Evolutionary conservation across 2,888 invertebrate genomes (phyloP), one percentile per base, ranked within the genome.

Genomic region (Thera britannica): DNA sequence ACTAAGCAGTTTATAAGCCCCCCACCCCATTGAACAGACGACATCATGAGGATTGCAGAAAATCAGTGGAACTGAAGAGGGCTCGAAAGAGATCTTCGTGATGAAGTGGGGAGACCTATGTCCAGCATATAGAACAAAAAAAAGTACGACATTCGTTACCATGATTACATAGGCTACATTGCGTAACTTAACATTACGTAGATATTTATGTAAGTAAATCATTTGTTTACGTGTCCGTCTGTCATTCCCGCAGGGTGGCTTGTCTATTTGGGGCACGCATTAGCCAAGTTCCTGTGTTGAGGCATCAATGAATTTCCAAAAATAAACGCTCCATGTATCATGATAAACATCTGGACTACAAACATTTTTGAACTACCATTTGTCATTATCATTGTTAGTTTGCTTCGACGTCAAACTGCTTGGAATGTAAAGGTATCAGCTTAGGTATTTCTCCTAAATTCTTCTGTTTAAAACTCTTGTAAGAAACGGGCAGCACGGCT

Each of bases 241-340:
- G 77, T 80, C 82, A 81, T 38, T 76, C 58, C 76, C 77, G 71
- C 80, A 73, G 83, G 85, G 83, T 85, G 85, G 83, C 76, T 77
- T 48, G 71, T 74, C 77, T 81, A 84, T 79, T 80, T 80, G 71
- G 76, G 81, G 80, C 63, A 77, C 76, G 77, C 85, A 85, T 85
- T 85, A 84, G 79, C 75, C 73, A 72, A 77, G 83, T 83, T 86
- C 86, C 85, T 84, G 73, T 71, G 52, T 70, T 65, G 64, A 73
- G 67, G 72, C 74, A 75, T 75, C 74, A 75, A 74, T 74, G 68
- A 67, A 58, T 41, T 44, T 58, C 63, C 65, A 62, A 58, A 67
- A 65, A 70, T 71, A 62, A n/a, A 12, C 48, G n/a, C 54, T 58
- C 3, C 49, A 46, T 34, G 52, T 49, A 60, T 61, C 60, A 55